These are phyloP conservation scores for Pristionchus exspectatus DNA, from an alignment of 2,888 invertebrate species.

Conservation along the genomic window DNA sequence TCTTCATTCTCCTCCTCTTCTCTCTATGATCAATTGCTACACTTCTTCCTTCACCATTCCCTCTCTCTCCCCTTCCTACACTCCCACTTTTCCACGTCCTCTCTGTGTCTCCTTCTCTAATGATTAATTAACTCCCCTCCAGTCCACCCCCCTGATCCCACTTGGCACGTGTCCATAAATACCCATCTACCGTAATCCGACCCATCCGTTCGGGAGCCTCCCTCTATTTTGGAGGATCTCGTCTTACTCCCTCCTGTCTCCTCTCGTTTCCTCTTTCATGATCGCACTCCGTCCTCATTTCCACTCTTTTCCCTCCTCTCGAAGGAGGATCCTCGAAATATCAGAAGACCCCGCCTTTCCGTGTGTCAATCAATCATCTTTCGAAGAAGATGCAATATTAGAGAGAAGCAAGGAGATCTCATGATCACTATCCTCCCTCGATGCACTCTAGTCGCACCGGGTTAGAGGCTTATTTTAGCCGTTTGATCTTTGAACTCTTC, in stretches of 20 bases:
- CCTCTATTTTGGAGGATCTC: constrained; percentile 15
- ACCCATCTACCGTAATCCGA: background rate
- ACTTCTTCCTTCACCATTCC: constrained; percentile 36
- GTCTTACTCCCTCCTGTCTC: constrained; percentile 5
- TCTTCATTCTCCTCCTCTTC: constrained; percentile 4
- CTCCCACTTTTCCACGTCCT: constrained; percentile 34
- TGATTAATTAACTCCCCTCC: constrained; percentile 8
- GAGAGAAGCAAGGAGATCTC: background rate
- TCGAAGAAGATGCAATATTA: constrained; percentile 6
- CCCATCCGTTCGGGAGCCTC: background rate
- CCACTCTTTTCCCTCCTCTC: constrained; percentile 14
- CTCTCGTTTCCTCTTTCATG: constrained; percentile 45
- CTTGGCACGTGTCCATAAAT: constrained; percentile 4
- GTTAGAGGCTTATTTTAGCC: background rate
- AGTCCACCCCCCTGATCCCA: background rate
- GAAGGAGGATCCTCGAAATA: background rate
- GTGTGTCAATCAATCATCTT: constrained; percentile 40
- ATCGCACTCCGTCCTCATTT: constrained; percentile 33
- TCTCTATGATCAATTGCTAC: constrained; percentile 4
- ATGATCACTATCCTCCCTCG: background rate
- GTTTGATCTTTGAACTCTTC: constrained; percentile 21
- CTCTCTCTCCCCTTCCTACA: background rate
- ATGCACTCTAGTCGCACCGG: constrained; percentile 27
- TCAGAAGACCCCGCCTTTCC: background rate
- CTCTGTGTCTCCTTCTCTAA: background rate